Base-by-base conservation (phyloP, 1,140 invertebrate genomes). In the Parasteatoda tepidariorum region DNA sequence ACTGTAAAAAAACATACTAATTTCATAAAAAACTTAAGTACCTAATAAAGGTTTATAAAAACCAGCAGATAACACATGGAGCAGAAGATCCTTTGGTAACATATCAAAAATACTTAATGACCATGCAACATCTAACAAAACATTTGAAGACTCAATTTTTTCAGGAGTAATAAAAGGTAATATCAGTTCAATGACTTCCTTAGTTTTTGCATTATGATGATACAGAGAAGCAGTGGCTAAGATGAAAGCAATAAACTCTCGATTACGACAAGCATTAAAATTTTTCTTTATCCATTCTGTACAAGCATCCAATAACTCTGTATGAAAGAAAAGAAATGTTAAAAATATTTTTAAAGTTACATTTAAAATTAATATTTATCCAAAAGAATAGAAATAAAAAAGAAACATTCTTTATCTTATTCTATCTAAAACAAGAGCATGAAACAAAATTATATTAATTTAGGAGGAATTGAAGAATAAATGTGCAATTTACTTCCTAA, bases 41-140 rank as follows among this genome's bases (percentile, higher is more conserved):
- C 81, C 61, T 18, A 83, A n/a, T 55, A 83, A 18, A 26, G 70
- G 68, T 26, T 83, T 73, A 38, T 83, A 83, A 38, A 83, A 83
- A 2, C 66, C 30, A 3, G 15, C 15, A 55, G 68, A 66, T 6
- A 83, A 31, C 48, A 66, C 38, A 26, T 74, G 13, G 2, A 54
- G 59, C n/a, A 83, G 34, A 0, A 83, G 15, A 34, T 55, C 26
- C 22, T 66, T 83, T 2, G 68, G 54, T 33, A 34, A 5, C 18
- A 3, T 33, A 22, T 74, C 31, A 33, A 83, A 18, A 54, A 74
- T 24, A 33, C 31, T 61, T 74, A 83, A 66, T 15, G 81, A 62
- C 81, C 81, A 83, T 48, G 67, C 31, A 7, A 83, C 11, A 66
- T 83, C 70, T 22, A 83, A 30, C 15, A 24, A 66, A 38, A 74